Evolutionary conservation across 2,797 vertebrate species (phyloP), one percentile per base, ranked within the genome.

Genomic region (Enteromius radiatus): DNA sequence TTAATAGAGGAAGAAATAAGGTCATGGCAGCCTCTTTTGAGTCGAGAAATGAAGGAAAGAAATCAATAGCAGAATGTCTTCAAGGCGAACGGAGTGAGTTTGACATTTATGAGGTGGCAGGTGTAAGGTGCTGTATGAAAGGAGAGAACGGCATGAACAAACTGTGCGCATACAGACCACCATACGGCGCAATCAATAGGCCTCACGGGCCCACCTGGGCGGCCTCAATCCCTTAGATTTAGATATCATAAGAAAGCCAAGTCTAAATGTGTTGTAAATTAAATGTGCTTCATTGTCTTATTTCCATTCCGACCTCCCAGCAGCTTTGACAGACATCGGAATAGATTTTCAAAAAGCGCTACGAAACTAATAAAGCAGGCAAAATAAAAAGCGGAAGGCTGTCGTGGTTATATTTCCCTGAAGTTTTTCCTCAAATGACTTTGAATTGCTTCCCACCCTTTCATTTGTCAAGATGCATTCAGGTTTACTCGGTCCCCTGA

Each of bases 381-480:
- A 88, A 59, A 76, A 59, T 56, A 56, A 90, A 89, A 91, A 91
- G 92, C 85, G 88, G 88, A 90, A 87, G 81, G 84, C 88, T 90
- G 90, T 90, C 89, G 89, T 80, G 87, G 80, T 86, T 71, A 82
- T 87, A 90, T 92, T 92, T 92, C 90, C 90, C 89, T 84, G 79
- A 90, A 89, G 89, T 89, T 91, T 90, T 86, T 88, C 43, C 68
- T 87, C 88, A 89, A 91, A 82, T 86, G 45, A 81, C 63, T 75
- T 64, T 71, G 79, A 92, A 91, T 91, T 87, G 89, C 87, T 85
- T 91, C 90, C 89, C 87, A 87, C 86, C 69, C 85, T 86, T 92
- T 88, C 80, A 87, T 94, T 92, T 91, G 91, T 92, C 89, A 91
- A 84, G 84, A 91, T 89, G 86, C 84, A 76, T 79, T 78, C 65